Evolutionary conservation across 1,140 invertebrate genomes (phyloP), one percentile per base, ranked within the genome.

Genomic region (Drosophila fuyamai): DNA sequence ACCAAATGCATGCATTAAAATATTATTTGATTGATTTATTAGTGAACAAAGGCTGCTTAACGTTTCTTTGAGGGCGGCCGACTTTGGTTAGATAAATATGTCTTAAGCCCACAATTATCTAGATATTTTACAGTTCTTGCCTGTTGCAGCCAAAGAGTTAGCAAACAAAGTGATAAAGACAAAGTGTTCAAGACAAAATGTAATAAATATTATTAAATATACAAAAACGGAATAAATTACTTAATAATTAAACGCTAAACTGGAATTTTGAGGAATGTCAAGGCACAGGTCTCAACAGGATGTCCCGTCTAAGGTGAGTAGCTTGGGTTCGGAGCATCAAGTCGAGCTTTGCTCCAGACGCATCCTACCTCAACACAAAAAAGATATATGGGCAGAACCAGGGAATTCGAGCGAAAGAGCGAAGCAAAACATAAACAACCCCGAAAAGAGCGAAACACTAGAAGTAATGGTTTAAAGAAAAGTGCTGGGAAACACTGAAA

Each of bases 111-210:
- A 35, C 71, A 81, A 76, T 70, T 74, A 74, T 59, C 59, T 61
- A 82, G 77, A 80, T 84, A 77, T 85, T 79, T 82, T 73, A 71
- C 65, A 72, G 79, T 71, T 76, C 77, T 62, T 48, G 58, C 56
- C 66, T 53, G 55, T 86, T 88, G 83, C 79, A 86, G 82, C 79
- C 82, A 79, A 76, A 35, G 53, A 56, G 38, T 46, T 35, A 55
- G 48, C 67, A 74, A 77, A 71, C 70, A 79, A 82, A 86, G 82
- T 86, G 82, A 86, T 86, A 86, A 86, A 86, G 82, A 88, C 82
- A 86, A 88, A 83, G 82, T 86, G 82, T 86, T 86, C 82, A 86
- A 78, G 82, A 82, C 61, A 88, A 83, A 88, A 86, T 79, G 68
- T 86, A 76, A 85, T 84, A 79, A 73, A 60, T 88, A 79, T 70